These are phyloP conservation scores for Oscheius myriophilus DNA, from an alignment of 2,888 invertebrate species.

Conservation along the genomic window DNA sequence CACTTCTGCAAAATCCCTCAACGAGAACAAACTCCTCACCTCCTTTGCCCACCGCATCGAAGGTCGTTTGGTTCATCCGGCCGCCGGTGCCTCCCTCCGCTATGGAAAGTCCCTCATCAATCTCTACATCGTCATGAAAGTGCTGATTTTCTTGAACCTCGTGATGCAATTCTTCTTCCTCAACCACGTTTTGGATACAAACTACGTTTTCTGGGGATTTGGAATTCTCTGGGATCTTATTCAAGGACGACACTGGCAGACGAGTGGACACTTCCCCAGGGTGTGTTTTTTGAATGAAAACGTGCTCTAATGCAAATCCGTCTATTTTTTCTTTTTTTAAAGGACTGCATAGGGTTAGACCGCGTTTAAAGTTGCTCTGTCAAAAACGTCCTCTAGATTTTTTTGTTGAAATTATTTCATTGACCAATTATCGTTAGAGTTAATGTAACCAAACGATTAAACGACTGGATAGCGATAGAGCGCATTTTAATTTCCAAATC, in stretches of 20 bases:
- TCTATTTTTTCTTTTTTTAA: background rate
- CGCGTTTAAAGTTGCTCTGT: too few species aligned
- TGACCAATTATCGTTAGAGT: too few species aligned
- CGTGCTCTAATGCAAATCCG: background rate
- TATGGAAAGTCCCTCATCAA: slow-evolving; percentile 46
- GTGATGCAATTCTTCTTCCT: slow-evolving; percentile 53
- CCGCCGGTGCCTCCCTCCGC: background rate
- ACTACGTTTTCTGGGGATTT: slow-evolving; percentile 69
- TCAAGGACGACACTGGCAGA: slow-evolving; percentile 67
- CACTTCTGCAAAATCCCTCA: slow-evolving; percentile 16
- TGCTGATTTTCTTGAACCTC: slow-evolving; percentile 46
- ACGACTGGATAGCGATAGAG: too few species aligned
- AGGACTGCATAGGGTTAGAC: too few species aligned
- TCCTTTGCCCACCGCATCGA: slow-evolving; percentile 9
- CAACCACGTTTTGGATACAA: slow-evolving; percentile 56
- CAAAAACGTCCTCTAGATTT: too few species aligned
- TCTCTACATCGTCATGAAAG: slow-evolving; percentile 53
- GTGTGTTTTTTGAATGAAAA: slow-evolving; percentile 16
- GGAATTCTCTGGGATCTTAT: slow-evolving; percentile 69
- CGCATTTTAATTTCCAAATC: too few species aligned
- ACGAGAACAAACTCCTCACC: slow-evolving; percentile 8
- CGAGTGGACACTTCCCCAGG: slow-evolving; percentile 70
- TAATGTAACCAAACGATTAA: too few species aligned
- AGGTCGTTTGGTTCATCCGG: background rate
- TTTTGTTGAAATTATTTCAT: too few species aligned